phyloP scores from a whole-genome alignment of 2,113 vertebrate species.

The Theristicus caerulescens region DNA sequence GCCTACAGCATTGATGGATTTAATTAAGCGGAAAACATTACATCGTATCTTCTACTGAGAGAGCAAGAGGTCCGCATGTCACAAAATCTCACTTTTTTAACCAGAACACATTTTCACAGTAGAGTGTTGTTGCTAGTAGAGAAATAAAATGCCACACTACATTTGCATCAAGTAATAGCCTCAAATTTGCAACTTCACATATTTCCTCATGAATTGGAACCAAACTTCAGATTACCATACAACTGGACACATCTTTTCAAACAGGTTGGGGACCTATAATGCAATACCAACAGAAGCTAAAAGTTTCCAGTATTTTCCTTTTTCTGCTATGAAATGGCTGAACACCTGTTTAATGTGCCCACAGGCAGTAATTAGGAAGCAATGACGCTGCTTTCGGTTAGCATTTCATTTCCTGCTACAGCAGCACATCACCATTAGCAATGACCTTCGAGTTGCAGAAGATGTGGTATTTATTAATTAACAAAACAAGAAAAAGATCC shows the following conservation, averaged over 20 bases:
- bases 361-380: slow-evolving; percentile 66
- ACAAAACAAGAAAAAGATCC: slow-evolving; percentile 30
- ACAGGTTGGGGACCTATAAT: neutral
- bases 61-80: neutral
- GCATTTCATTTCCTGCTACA: slow-evolving; percentile 53
- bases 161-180: neutral
- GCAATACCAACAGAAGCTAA: neutral
- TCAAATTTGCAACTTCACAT: neutral
- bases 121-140: neutral
- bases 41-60: accelerated
- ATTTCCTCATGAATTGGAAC: neutral
- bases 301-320: slow-evolving; percentile 21
- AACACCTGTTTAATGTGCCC: slow-evolving; percentile 77
- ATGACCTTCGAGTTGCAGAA: slow-evolving; percentile 58
- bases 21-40: neutral
- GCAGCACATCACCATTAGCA: slow-evolving; percentile 33
- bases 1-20: neutral
- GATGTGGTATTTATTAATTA: slow-evolving; percentile 61
- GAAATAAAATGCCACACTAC: neutral
- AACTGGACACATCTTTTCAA: neutral
- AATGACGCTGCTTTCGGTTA: neutral
- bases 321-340: slow-evolving; percentile 36
- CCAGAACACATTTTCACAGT: neutral
- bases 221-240: neutral
- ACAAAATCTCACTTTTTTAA: neutral